Conservation (phyloP, 2,888 invertebrate species). For the Euplexia lucipara region DNA sequence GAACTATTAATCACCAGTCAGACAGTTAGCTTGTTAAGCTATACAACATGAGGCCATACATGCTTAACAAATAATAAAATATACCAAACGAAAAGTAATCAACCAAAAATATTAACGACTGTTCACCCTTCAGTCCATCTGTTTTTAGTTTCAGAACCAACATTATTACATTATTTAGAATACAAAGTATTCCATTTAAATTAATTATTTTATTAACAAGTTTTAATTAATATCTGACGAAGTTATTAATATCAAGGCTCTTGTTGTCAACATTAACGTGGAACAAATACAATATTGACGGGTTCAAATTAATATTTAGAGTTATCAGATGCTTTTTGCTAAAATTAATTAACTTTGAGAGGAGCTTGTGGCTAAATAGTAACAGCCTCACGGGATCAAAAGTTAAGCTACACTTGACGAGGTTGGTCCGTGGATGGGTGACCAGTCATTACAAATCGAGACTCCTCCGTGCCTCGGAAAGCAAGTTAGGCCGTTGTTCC, state of each 20-base stretch:
- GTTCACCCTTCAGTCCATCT: neutral
- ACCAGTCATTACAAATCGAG: no score
- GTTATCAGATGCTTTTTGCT: neutral
- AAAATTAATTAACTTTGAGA: neutral
- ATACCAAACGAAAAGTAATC: neutral
- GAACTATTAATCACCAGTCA: no score
- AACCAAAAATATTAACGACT: neutral
- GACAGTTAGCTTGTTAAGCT: no score
- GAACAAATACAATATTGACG: constrained; percentile 16
- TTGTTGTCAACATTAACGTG: constrained; percentile 1
- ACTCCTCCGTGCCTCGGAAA: no score
- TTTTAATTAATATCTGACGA: constrained; percentile 29
- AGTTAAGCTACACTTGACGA: no score
- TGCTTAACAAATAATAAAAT: no score
- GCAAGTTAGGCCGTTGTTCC: no score
- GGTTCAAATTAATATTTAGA: neutral
- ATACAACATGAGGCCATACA: no score
- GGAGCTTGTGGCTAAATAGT: no score
- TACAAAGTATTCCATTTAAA: constrained; percentile 28
- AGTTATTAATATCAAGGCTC: neutral
- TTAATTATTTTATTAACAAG: constrained; percentile 25
- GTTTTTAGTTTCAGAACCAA: neutral
- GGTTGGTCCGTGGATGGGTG: no score
- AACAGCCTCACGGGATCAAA: no score
- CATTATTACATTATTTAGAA: constrained; percentile 6